phyloP scores from a whole-genome alignment of 2,113 vertebrate species.

The Monopterus albus region DNA sequence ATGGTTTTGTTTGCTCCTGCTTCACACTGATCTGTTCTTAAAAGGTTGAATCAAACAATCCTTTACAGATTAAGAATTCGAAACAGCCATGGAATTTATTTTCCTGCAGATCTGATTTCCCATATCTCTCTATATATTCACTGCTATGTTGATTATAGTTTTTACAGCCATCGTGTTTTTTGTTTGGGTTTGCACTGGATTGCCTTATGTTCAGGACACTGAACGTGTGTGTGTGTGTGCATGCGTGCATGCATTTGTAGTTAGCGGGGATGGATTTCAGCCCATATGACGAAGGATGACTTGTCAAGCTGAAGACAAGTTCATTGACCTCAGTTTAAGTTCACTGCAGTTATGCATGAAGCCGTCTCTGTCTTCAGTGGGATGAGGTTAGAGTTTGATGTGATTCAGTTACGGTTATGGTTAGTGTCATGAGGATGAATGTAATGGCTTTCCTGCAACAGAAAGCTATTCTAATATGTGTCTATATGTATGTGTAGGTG shows the following conservation, averaged over 20 bases:
- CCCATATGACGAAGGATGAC: not conserved
- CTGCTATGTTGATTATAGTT: not conserved
- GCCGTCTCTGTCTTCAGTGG: conserved; percentile 1
- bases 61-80: not conserved
- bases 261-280: not conserved
- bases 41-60: conserved; percentile 8
- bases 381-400: conserved; percentile 10
- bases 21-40: conserved; percentile 14
- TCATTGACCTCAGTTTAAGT: conserved; percentile 21
- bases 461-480: not conserved
- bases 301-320: conserved; percentile 12
- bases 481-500: conserved; percentile 73
- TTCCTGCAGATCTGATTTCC: not conserved
- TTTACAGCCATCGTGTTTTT: too few relatives aligned
- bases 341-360: conserved; percentile 17
- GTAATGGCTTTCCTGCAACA: conserved; percentile 3
- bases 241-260: conserved; percentile 8
- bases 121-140: conserved; percentile 1
- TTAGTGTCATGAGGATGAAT: conserved; percentile 22
- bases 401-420: conserved; percentile 9
- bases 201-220: not conserved
- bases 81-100: not conserved
- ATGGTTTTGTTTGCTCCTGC: conserved; percentile 9
- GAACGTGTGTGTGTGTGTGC: conserved; percentile 5
- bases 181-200: not conserved